These are phyloP conservation scores for Coenobita brevimanus DNA, from an alignment of 1,140 invertebrate species.

Conservation along the genomic window DNA sequence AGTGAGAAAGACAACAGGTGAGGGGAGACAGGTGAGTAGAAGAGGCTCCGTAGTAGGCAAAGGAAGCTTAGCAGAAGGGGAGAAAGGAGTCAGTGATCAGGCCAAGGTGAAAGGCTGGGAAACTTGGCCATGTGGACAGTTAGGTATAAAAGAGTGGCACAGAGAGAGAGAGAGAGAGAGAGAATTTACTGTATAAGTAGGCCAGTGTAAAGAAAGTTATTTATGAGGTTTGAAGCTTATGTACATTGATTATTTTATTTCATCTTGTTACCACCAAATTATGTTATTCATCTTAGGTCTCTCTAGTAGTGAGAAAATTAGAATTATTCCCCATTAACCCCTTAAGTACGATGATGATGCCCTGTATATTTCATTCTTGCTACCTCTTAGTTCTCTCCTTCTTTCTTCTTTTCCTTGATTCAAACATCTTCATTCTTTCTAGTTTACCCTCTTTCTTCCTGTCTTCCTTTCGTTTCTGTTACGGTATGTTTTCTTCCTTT, in stretches of 20 bases:
- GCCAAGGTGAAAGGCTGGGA: background rate
- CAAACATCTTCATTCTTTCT: background rate
- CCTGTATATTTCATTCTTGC: background rate
- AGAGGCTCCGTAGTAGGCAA: too few relatives aligned
- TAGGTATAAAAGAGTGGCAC: background rate
- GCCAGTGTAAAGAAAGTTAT: too few relatives aligned
- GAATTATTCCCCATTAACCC: too few relatives aligned
- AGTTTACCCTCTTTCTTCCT: background rate
- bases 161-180: constrained; percentile 1
- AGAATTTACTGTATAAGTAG: background rate
- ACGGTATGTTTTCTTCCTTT: background rate
- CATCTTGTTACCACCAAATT: too few relatives aligned
- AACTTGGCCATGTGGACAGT: background rate
- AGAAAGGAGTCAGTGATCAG: background rate
- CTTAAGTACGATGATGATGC: too few relatives aligned
- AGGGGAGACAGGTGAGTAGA: background rate
- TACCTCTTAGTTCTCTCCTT: background rate
- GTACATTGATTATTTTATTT: too few relatives aligned
- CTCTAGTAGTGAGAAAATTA: too few relatives aligned
- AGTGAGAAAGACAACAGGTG: background rate
- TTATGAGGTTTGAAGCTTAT: too few relatives aligned
- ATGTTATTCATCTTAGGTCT: too few relatives aligned
- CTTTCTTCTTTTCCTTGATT: background rate
- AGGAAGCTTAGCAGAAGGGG: background rate
- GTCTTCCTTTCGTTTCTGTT: background rate